Percentiles rank a stretch among this genome's conserved stretches.
Conservation (phyloP, 1,140 invertebrate species). For the Trachymyrmex cornetzi region DNA sequence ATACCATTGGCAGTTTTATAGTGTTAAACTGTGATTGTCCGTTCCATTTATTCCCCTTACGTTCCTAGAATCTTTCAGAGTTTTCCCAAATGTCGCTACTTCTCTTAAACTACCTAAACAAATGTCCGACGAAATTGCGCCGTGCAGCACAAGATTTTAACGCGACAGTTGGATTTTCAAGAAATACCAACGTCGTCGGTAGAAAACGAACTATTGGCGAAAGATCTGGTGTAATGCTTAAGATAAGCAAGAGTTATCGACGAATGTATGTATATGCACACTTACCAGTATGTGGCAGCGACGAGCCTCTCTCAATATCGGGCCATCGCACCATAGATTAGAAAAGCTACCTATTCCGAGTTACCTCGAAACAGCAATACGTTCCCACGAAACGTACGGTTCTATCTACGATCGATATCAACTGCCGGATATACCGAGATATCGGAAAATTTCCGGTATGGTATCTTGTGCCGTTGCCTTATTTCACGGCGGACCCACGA, state of each 20-base stretch:
- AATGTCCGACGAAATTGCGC: background rate
- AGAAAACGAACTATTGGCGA: slow-evolving; percentile 3
- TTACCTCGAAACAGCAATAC: slow-evolving; percentile 39
- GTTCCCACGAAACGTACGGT: background rate
- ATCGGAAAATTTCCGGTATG: slow-evolving; percentile 32
- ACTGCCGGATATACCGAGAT: background rate
- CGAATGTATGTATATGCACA: background rate
- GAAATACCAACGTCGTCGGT: slow-evolving; percentile 28
- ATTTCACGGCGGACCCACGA: slow-evolving; percentile 30
- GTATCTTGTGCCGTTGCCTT: slow-evolving; percentile 1
- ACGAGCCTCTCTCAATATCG: slow-evolving; percentile 59
- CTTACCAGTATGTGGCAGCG: background rate
- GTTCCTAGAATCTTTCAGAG: background rate
- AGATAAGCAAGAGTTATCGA: slow-evolving; percentile 69
- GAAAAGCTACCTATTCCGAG: slow-evolving; percentile 45
- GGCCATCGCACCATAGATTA: slow-evolving; percentile 51
- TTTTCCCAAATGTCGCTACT: background rate
- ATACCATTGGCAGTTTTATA: too few species aligned
- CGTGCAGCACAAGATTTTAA: slow-evolving; percentile 34
- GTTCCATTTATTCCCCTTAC: background rate
- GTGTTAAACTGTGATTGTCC: background rate
- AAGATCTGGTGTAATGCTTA: slow-evolving; percentile 20
- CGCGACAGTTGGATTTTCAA: background rate
- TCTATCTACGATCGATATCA: slow-evolving; percentile 25
- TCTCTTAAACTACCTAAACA: background rate